phyloP scores from a whole-genome alignment of 2,797 vertebrate species.

The Pelodytes ibericus region DNA sequence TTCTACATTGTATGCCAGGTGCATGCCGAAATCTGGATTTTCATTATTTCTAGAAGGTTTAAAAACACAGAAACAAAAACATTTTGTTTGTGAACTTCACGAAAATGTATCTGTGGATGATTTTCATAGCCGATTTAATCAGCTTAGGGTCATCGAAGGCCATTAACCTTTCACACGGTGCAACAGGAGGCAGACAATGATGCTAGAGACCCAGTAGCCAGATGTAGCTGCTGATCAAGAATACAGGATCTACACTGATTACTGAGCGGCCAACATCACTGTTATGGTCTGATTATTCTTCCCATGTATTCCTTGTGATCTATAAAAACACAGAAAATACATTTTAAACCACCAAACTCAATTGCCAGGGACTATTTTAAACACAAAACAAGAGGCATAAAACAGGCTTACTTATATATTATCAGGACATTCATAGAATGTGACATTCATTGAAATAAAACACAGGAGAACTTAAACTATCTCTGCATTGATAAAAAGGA shows the following conservation, averaged over 20 bases:
- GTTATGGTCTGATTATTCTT: slow-evolving; percentile 40
- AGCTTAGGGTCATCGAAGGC: no score
- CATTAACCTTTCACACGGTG: neutral
- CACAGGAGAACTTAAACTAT: no score
- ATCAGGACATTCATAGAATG: no score
- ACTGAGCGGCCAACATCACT: slow-evolving; percentile 93
- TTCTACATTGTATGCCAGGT: slow-evolving; percentile 99
- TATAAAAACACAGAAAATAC: slow-evolving; percentile 12
- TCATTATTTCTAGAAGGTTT: slow-evolving; percentile 18
- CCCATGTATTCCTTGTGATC: neutral
- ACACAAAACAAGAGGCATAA: no score
- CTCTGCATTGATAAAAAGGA: no score
- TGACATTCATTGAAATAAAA: no score
- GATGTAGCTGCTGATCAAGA: slow-evolving; percentile 99
- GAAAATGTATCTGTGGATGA: neutral
- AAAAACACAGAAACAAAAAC: no score
- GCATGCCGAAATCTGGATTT: slow-evolving; percentile 85
- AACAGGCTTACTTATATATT: no score
- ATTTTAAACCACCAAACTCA: neutral
- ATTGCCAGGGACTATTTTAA: no score
- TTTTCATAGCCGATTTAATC: neutral
- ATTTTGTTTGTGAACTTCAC: no score
- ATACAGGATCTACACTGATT: slow-evolving; percentile 99
- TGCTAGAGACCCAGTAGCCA: slow-evolving; percentile 99
- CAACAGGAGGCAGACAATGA: slow-evolving; percentile 64